phyloP scores from a whole-genome alignment of 1,140 invertebrate genomes.

The Globodera rostochiensis region DNA sequence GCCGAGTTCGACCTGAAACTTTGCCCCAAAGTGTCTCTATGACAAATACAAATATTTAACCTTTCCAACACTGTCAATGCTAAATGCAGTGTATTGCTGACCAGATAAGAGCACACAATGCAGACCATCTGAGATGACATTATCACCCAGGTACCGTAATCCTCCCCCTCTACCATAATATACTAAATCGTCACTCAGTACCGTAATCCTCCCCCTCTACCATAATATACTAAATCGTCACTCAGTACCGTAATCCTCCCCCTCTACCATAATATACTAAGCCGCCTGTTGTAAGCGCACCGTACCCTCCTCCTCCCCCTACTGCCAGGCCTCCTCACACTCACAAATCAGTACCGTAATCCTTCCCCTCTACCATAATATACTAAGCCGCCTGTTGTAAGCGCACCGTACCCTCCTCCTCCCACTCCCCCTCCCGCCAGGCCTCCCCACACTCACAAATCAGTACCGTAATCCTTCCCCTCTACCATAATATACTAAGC shows the following conservation, averaged over 20 bases:
- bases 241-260: too few species aligned
- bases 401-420: neutral
- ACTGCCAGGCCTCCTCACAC: too few species aligned
- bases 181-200: neutral
- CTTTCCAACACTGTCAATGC: slow-evolving; percentile 56
- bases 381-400: neutral
- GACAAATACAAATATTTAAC: slow-evolving; percentile 20
- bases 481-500: neutral
- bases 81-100: slow-evolving; percentile 56
- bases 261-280: neutral
- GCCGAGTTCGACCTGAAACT: slow-evolving; percentile 46
- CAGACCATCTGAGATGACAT: slow-evolving; percentile 26
- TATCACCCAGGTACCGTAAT: too few species aligned
- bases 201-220: too few species aligned
- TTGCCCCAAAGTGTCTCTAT: neutral
- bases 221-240: neutral
- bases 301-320: neutral
- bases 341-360: too few species aligned
- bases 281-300: neutral
- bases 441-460: too few species aligned
- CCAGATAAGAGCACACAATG: slow-evolving; percentile 43
- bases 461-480: too few species aligned
- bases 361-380: neutral
- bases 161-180: neutral
- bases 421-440: too few species aligned